A percentile compares a stretch with the other conserved stretches of the same genome.
These are phyloP conservation scores for Odocoileus hemionus DNA, from an alignment of 2,113 vertebrate species.

Conservation along the genomic window DNA sequence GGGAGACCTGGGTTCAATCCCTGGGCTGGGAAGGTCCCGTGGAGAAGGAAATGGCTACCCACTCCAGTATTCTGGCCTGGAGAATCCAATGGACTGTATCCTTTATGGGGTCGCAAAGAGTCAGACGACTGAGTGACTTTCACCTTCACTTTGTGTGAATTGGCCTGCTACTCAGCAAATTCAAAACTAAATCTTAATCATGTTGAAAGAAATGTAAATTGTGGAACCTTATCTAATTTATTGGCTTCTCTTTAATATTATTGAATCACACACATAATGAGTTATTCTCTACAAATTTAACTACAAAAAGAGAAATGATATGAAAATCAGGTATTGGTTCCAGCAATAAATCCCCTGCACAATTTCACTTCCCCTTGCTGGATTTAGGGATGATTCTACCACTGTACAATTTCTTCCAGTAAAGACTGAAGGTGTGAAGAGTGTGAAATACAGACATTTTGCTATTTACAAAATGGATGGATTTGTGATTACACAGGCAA, in stretches of 20 bases:
- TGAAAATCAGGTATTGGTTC: not conserved
- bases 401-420: not conserved
- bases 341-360: not conserved
- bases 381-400: not conserved
- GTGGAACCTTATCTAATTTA: not conserved
- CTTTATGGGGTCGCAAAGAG: not conserved
- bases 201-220: constrained; percentile 6
- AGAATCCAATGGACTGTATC: not conserved
- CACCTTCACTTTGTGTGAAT: not conserved
- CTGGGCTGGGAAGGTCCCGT: not conserved
- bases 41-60: not conserved
- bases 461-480: not conserved
- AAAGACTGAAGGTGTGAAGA: not conserved
- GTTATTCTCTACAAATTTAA: constrained; percentile 30
- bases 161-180: not conserved
- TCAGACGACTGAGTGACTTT: not conserved
- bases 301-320: not conserved
- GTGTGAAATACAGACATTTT: not conserved
- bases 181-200: constrained; percentile 5
- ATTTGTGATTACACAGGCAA: not conserved
- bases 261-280: not conserved
- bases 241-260: not conserved
- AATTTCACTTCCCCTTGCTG: not conserved
- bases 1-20: not conserved
- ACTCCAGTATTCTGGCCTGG: not conserved